Evolutionary conservation across 2,797 vertebrate genomes (phyloP).

Genomic region (Lacerta bilineata): DNA sequence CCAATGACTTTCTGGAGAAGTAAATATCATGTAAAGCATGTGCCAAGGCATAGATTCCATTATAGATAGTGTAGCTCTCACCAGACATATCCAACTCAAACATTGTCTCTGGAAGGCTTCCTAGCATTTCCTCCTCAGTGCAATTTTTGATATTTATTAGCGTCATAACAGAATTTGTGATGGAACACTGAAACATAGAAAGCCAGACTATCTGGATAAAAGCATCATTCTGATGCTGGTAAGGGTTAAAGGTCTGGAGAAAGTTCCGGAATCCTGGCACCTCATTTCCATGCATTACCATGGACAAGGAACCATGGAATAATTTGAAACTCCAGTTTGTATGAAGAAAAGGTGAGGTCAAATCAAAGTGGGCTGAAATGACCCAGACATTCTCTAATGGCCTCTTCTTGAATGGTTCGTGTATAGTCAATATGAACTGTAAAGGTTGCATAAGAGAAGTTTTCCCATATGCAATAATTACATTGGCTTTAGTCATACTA

Average conservation of each 20-base stretch:
- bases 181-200: slow-evolving; percentile 4
- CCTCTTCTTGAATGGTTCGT: background rate
- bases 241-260: background rate
- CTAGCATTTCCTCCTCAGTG: slow-evolving; percentile 9
- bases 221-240: background rate
- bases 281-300: slow-evolving; percentile 7
- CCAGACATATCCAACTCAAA: slow-evolving; percentile 8
- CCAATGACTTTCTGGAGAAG: background rate
- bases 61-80: slow-evolving; percentile 26
- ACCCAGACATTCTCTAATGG: slow-evolving; percentile 13
- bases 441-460: background rate
- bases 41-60: slow-evolving; percentile 18
- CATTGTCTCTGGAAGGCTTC: background rate
- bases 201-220: slow-evolving; percentile 3
- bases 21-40: slow-evolving; percentile 23
- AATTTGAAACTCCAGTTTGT: background rate
- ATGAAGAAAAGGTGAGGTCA: background rate
- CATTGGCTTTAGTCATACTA: background rate
- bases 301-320: slow-evolving; percentile 26
- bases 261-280: background rate
- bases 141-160: background rate
- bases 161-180: background rate
- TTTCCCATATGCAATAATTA: slow-evolving; percentile 25
- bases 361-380: background rate
- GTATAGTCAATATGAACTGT: background rate